phyloP scores from a whole-genome alignment of 2,888 invertebrate genomes.

The Agrilus biguttatus region DNA sequence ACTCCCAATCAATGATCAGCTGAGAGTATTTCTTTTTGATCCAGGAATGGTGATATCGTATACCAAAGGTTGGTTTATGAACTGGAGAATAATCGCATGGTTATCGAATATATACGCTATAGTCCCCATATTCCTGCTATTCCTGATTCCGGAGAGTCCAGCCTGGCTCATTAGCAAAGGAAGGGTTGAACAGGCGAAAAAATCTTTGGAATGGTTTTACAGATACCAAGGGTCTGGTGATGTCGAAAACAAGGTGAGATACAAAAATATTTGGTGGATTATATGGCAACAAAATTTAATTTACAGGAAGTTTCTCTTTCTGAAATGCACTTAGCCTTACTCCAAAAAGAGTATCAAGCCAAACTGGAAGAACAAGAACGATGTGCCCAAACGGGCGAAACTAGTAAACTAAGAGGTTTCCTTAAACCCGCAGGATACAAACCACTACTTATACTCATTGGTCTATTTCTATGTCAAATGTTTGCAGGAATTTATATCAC shows the following conservation, averaged over 20 bases:
- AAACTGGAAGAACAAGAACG: constrained; percentile 26
- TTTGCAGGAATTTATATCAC: constrained; percentile 45
- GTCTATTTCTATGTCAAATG: constrained; percentile 41
- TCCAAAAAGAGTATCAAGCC: constrained; percentile 37
- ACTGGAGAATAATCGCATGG: constrained; percentile 41
- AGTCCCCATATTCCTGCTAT: constrained; percentile 32
- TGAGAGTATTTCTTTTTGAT: constrained; percentile 7
- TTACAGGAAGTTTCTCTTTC: constrained; percentile 29
- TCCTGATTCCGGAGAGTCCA: constrained; percentile 41
- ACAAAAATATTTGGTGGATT: neutral
- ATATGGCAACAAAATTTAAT: neutral
- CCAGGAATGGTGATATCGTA: constrained; percentile 41
- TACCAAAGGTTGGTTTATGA: constrained; percentile 35
- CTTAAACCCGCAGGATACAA: constrained; percentile 43
- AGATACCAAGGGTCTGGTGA: constrained; percentile 27
- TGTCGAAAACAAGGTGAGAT: constrained; percentile 22
- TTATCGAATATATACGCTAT: constrained; percentile 33
- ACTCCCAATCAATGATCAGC: neutral
- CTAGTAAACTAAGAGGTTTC: constrained; percentile 30
- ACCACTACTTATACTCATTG: constrained; percentile 37
- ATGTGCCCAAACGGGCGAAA: constrained; percentile 15
- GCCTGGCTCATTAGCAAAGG: constrained; percentile 41
- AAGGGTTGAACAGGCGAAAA: constrained; percentile 35
- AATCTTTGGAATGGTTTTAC: constrained; percentile 33
- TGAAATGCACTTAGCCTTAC: constrained; percentile 34